A percentile compares a stretch with the other conserved stretches of the same genome.
phyloP scores from a whole-genome alignment of 2,888 invertebrate species.

The Epirrhoe tristata region DNA sequence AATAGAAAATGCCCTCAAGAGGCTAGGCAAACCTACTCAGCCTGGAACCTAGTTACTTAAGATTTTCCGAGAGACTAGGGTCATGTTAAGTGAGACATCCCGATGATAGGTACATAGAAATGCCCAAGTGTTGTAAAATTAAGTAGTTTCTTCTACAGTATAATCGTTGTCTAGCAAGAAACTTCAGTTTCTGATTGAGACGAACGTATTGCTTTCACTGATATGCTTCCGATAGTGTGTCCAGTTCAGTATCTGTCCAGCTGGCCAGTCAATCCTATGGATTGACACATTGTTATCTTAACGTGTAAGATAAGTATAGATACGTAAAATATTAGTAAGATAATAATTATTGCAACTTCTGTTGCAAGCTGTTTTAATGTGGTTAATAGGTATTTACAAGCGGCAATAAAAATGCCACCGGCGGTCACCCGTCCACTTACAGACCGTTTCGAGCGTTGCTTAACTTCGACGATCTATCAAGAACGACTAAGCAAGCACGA shows the following conservation, averaged over 20 bases:
- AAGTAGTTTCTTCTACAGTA: background rate
- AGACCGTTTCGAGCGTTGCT: no score
- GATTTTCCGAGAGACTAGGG: background rate
- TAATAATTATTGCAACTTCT: background rate
- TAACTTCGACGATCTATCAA: no score
- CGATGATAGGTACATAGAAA: background rate
- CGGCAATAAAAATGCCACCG: no score
- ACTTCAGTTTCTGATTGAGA: constrained; percentile 17
- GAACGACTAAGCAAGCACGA: no score
- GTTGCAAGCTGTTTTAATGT: no score
- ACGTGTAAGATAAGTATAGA: background rate
- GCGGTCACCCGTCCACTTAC: no score
- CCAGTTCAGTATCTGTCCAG: constrained; percentile 9
- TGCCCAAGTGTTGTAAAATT: background rate
- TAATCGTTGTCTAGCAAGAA: background rate
- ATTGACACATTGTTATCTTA: constrained; percentile 9
- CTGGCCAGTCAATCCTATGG: constrained; percentile 7
- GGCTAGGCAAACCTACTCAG: background rate
- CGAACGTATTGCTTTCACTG: constrained; percentile 9
- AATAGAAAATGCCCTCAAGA: background rate
- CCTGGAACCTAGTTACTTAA: background rate
- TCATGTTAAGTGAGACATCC: background rate
- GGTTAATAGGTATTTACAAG: no score
- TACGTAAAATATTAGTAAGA: background rate
- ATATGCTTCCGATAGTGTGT: constrained; percentile 16